Evolutionary conservation across 2,888 invertebrate genomes (phyloP).

Genomic region (Cephus runcator): DNA sequence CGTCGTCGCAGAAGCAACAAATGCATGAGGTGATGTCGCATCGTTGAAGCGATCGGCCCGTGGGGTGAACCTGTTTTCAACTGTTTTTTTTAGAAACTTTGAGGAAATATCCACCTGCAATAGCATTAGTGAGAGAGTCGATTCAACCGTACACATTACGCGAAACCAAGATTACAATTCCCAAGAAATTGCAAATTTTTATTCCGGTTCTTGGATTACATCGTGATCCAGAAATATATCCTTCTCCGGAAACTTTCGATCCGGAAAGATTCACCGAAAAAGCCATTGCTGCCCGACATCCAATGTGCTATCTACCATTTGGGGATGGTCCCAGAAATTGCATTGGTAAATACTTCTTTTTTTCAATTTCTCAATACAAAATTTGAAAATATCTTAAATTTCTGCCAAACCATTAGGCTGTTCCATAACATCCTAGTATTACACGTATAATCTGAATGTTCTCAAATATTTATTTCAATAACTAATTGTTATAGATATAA

Average conservation of each 20-base stretch:
- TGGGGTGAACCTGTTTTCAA: too few species aligned
- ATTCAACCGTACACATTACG: constrained; percentile 41
- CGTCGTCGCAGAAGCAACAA: too few species aligned
- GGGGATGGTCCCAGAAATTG: constrained; percentile 58
- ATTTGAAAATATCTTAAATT: neutral
- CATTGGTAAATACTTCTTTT: constrained; percentile 39
- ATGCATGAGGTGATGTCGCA: too few species aligned
- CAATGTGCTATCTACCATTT: constrained; percentile 48
- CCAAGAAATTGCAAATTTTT: constrained; percentile 25
- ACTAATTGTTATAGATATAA: neutral
- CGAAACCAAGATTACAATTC: constrained; percentile 41
- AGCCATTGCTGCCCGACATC: constrained; percentile 34
- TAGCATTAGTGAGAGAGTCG: constrained; percentile 53
- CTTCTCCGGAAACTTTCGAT: constrained; percentile 49
- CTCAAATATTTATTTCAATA: neutral
- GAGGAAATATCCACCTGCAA: constrained; percentile 64
- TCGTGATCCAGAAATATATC: constrained; percentile 40
- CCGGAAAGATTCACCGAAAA: constrained; percentile 51
- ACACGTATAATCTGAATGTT: too few species aligned
- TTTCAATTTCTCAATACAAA: neutral
- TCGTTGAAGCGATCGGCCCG: too few species aligned
- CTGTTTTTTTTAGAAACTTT: constrained; percentile 59
- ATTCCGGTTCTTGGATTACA: constrained; percentile 44
- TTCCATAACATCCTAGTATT: too few species aligned
- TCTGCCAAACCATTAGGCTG: too few species aligned